Percentiles rank a stretch among this genome's conserved stretches.
phyloP scores from a whole-genome alignment of 2,888 invertebrate genomes.

The Ichneumoninae sp. region DNA sequence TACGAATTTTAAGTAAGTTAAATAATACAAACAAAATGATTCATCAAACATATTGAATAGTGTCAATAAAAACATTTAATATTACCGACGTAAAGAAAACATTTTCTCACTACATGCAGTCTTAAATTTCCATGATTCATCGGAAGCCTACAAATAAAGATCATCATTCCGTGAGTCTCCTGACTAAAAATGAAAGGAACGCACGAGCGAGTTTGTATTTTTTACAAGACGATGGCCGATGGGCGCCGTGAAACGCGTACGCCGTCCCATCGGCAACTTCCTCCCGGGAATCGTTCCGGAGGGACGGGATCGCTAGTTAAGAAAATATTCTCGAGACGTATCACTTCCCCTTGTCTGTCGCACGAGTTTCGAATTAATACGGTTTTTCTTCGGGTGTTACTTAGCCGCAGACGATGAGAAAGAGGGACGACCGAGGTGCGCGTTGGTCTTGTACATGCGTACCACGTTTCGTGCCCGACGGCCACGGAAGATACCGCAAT shows the following conservation, averaged over 20 bases:
- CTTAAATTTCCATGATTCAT: not conserved
- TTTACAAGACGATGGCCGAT: conserved; percentile 30
- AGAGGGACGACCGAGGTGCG: conserved; percentile 45
- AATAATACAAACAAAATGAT: not conserved
- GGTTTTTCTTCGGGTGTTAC: conserved; percentile 55
- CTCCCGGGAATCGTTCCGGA: conserved; percentile 45
- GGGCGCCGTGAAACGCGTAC: conserved; percentile 29
- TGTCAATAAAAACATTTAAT: not conserved
- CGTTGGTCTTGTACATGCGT: conserved; percentile 47
- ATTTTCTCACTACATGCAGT: not conserved
- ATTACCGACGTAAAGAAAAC: not conserved
- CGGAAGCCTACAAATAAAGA: not conserved
- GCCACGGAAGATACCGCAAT: conserved; percentile 59
- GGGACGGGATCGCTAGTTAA: conserved; percentile 51
- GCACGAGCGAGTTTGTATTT: conserved; percentile 17
- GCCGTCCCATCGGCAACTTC: conserved; percentile 38
- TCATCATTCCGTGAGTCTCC: not conserved
- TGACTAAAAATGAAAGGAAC: conserved; percentile 36
- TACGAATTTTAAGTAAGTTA: not conserved
- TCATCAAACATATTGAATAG: not conserved
- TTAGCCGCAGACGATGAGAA: conserved; percentile 16
- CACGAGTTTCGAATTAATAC: conserved; percentile 68
- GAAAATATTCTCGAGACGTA: conserved; percentile 67
- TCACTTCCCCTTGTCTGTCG: conserved; percentile 57
- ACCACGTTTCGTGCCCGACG: conserved; percentile 64